Evolutionary conservation across 2,113 vertebrate genomes (phyloP).

Genomic region (Malurus elegans): DNA sequence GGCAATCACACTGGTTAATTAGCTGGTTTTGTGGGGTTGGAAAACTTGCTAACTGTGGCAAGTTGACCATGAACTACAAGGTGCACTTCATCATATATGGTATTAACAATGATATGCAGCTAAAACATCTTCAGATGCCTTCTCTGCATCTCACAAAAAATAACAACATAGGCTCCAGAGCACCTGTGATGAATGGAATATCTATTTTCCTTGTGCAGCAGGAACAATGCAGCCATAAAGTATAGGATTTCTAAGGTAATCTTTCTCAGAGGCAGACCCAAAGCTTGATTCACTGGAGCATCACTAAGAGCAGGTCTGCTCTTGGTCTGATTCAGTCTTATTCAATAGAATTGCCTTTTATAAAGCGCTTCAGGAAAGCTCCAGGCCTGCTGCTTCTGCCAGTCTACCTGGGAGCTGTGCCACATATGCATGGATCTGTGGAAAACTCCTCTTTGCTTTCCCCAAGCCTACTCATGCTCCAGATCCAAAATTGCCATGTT

Average conservation of each 20-base stretch:
- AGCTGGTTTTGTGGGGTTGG: background rate
- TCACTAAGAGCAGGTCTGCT: background rate
- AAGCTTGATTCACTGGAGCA: background rate
- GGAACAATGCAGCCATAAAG: background rate
- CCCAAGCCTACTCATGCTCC: background rate
- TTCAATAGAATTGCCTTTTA: background rate
- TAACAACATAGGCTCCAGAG: background rate
- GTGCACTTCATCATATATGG: background rate
- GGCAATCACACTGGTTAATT: background rate
- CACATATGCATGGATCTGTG: background rate
- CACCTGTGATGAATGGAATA: background rate
- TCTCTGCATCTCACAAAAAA: background rate
- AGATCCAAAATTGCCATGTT: background rate
- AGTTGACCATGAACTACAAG: background rate
- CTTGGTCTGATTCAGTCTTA: background rate
- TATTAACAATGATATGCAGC: background rate
- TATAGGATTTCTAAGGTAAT: background rate
- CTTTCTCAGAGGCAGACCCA: background rate
- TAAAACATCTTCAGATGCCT: background rate
- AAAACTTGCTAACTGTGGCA: background rate
- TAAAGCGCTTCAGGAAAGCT: background rate
- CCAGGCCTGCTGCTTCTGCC: background rate
- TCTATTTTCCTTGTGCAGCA: background rate
- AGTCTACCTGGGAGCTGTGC: background rate
- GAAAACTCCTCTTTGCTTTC: background rate